Conservation (phyloP, 2,888 invertebrate genomes). For the Hymenopus coronatus region DNA sequence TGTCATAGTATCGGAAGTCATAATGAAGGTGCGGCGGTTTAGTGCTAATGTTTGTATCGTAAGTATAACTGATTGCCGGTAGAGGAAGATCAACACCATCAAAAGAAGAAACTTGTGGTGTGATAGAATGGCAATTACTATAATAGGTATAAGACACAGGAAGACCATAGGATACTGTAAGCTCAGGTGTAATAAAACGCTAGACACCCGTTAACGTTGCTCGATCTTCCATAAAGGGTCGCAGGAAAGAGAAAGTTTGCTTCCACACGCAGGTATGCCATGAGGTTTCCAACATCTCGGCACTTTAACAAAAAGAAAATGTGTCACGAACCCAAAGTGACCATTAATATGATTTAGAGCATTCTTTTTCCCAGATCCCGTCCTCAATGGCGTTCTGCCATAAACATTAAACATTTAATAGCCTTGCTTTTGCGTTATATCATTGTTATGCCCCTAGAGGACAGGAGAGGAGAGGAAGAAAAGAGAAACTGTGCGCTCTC, state of each 20-base stretch:
- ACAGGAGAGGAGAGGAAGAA: neutral
- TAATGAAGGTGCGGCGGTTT: too few relatives aligned
- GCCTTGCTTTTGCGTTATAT: neutral
- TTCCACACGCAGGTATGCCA: neutral
- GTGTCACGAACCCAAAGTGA: neutral
- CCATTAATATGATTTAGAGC: neutral
- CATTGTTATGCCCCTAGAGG: neutral
- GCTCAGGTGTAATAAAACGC: too few relatives aligned
- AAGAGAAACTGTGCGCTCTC: neutral
- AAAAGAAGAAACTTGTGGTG: too few relatives aligned
- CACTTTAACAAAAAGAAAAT: neutral
- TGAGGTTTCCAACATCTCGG: neutral
- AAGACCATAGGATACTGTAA: too few relatives aligned
- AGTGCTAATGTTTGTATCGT: too few relatives aligned
- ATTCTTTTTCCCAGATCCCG: neutral
- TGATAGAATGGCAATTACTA: too few relatives aligned
- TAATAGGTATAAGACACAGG: too few relatives aligned
- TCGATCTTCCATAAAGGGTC: neutral
- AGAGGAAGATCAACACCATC: too few relatives aligned
- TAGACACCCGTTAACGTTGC: too few relatives aligned
- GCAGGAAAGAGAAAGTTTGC: neutral
- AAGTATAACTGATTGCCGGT: too few relatives aligned
- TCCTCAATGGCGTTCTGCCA: neutral
- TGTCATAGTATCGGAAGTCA: too few relatives aligned
- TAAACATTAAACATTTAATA: neutral